These are phyloP conservation scores for Willowsia nigromaculata DNA, from an alignment of 2,888 invertebrate genomes.

Conservation along the genomic window DNA sequence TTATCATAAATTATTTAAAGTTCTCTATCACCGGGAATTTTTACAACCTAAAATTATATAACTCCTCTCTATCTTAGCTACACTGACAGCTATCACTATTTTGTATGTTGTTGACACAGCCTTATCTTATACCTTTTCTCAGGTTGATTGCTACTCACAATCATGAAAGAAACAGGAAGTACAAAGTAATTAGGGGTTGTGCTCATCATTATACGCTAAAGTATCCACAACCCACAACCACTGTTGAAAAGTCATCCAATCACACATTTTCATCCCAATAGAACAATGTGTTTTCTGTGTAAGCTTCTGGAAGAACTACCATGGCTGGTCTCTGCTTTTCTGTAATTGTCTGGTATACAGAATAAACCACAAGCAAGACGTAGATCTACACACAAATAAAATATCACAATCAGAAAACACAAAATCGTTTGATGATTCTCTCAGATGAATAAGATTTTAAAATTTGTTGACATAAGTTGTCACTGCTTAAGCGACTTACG, in stretches of 20 bases:
- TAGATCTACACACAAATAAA: constrained; percentile 85
- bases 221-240: background rate
- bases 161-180: no score
- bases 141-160: no score
- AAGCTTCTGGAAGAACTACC: constrained; percentile 85
- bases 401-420: constrained; percentile 48
- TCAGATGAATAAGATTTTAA: background rate
- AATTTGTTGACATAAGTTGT: background rate
- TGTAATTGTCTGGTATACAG: constrained; percentile 90
- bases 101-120: no score
- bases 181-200: no score
- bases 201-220: no score
- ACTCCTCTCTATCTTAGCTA: no score
- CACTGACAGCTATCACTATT: no score
- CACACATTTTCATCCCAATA: constrained; percentile 74
- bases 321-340: constrained; percentile 93
- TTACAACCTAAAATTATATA: no score
- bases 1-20: no score
- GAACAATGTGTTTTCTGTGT: constrained; percentile 80
- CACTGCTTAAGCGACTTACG: constrained; percentile 83
- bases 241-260: background rate
- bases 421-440: no score
- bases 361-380: constrained; percentile 92
- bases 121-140: no score
- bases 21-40: no score